Base-by-base conservation (phyloP, 2,797 vertebrate species). In the Sibirionetta formosa region DNA sequence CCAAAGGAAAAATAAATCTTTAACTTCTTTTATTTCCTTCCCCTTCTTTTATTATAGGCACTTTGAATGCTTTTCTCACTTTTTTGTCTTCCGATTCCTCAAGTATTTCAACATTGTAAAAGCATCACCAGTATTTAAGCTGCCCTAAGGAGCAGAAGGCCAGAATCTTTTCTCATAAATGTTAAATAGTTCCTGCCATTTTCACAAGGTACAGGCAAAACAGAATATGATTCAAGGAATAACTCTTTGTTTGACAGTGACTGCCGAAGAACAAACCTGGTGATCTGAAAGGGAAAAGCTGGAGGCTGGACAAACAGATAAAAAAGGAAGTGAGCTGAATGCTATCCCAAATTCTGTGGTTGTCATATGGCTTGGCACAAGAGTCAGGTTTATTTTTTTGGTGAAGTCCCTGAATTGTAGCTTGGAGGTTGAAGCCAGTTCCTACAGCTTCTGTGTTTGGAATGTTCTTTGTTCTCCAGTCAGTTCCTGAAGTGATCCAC, bases 381-480 rank as follows among this genome's bases (percentile, higher is more conserved):
- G 18, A 12, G 11, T 46, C 16, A 23, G 19, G 23, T 88, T 95
- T 90, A 70, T 94, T 90, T 90, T 88, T 88, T 94, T 66, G 50
- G 77, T 94, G 51, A 91, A 84, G 68, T 94, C 71, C 48, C 48
- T 86, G 82, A 76, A 78, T 38, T 81, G 54, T 36, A 86, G 24
- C 72, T 90, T 10, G 15, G 50, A 69, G 38, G 83, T 93, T 65
- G 69, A 79, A 91, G 94, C 93, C 85, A 96, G 64, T 27, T 93
- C 85, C 63, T 89, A 22, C 54, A 82, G 1, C 82, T 96, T 80
- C 57, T 92, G 33, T 69, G 69, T 76, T 86, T 84, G 93, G 77
- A 94, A 95, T 93, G 91, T 88, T 48, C 80, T 96, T 96, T 96
- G 87, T 92, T 96, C 89, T 91, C 79, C 68, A 50, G 5, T 83